Evolutionary conservation across 2,888 invertebrate genomes (phyloP).

Genomic region (Ametastegia equiseti): DNA sequence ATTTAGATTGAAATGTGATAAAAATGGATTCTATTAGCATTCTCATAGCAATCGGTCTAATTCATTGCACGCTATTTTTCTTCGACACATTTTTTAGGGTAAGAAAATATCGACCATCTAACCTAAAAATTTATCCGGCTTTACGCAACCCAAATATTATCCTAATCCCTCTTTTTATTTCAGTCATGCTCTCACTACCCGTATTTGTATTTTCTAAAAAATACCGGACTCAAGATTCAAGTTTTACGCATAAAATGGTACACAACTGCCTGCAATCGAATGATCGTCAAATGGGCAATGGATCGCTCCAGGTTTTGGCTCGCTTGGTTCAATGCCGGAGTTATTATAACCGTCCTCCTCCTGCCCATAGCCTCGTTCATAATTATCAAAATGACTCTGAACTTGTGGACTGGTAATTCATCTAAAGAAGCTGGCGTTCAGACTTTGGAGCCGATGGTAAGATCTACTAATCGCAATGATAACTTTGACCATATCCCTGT

Average conservation of each 20-base stretch:
- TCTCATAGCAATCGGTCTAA: conserved; percentile 80
- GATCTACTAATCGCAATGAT: no score
- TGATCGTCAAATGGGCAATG: conserved; percentile 86
- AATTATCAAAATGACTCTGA: conserved; percentile 72
- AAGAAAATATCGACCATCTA: conserved; percentile 59
- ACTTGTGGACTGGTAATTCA: conserved; percentile 61
- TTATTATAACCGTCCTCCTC: conserved; percentile 79
- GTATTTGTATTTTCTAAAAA: conserved; percentile 86
- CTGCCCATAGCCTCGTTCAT: conserved; percentile 81
- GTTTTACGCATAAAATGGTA: conserved; percentile 87
- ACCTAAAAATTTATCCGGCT: conserved; percentile 19
- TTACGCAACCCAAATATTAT: neutral
- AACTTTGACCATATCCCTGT: no score
- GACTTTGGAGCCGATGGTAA: conserved; percentile 74
- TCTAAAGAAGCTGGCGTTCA: conserved; percentile 54
- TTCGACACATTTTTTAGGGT: conserved; percentile 92
- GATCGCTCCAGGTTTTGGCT: conserved; percentile 80
- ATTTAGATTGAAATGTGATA: conserved; percentile 4
- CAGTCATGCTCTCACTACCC: conserved; percentile 92
- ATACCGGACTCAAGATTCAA: conserved; percentile 86
- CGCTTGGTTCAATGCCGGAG: conserved; percentile 86
- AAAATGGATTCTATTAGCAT: conserved; percentile 83
- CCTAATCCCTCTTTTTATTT: no score
- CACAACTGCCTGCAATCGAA: conserved; percentile 87
- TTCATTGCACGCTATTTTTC: conserved; percentile 86